These are phyloP conservation scores for Stegodyphus dumicola DNA, from an alignment of 1,140 invertebrate species.

Conservation along the genomic window DNA sequence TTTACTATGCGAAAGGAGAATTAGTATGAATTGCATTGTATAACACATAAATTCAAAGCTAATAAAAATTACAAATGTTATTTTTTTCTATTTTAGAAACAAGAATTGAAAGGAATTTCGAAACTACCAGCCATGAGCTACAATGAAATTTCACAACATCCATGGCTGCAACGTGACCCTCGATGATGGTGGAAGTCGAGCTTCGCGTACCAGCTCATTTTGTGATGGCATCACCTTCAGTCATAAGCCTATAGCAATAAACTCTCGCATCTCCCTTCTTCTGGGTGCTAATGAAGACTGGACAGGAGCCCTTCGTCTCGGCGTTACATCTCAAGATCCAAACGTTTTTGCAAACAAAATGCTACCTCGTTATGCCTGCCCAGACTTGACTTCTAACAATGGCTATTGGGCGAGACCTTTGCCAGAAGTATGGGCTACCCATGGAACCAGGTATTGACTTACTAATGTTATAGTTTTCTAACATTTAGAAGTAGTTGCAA, in stretches of 20 bases:
- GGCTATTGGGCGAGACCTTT: conserved; percentile 68
- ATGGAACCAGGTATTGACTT: conserved; percentile 44
- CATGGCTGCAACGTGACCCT: conserved; percentile 63
- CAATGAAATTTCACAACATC: conserved; percentile 64
- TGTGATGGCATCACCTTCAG: conserved; percentile 69
- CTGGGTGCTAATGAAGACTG: conserved; percentile 65
- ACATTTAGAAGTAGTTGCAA: too few species aligned
- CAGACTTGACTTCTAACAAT: conserved; percentile 66
- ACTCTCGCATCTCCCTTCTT: conserved; percentile 66
- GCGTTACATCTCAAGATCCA: conserved; percentile 68
- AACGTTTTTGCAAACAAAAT: conserved; percentile 55
- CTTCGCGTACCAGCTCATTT: conserved; percentile 66
- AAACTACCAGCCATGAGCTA: not conserved
- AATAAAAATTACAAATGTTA: not conserved
- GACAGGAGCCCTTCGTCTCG: conserved; percentile 69
- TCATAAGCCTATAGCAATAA: conserved; percentile 66
- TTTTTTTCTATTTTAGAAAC: not conserved
- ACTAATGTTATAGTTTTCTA: too few species aligned
- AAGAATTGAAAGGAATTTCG: not conserved
- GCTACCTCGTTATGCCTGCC: conserved; percentile 67
- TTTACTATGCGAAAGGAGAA: too few species aligned
- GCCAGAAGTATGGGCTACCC: conserved; percentile 64
- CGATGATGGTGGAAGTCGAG: conserved; percentile 62
- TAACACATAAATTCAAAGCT: too few species aligned
- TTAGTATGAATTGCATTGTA: too few species aligned